Conservation (phyloP, 2,113 vertebrate species). For the Spilogale gracilis region DNA sequence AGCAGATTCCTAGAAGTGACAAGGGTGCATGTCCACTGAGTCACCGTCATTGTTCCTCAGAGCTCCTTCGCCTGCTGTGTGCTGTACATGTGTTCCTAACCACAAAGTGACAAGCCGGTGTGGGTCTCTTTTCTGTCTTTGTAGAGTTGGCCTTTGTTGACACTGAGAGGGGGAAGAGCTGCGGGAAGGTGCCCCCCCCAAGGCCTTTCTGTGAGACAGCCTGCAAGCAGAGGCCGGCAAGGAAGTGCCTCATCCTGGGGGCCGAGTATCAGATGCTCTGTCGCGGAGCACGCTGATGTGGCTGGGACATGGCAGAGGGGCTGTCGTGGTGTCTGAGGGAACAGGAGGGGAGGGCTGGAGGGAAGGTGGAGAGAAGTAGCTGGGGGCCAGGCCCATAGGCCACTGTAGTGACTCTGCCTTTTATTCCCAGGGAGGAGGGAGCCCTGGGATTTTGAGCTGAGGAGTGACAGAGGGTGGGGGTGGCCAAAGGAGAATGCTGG, state of each 20-base stretch:
- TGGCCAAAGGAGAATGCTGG: background rate
- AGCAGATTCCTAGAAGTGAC: constrained; percentile 65
- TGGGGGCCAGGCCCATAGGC: background rate
- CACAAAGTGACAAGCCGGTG: background rate
- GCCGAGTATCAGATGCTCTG: background rate
- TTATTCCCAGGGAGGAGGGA: background rate
- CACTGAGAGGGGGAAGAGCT: too few relatives aligned
- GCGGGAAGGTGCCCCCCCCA: background rate
- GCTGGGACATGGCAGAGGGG: background rate
- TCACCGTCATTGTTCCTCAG: background rate
- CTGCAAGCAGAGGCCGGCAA: accelerated
- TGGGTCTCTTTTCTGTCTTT: background rate
- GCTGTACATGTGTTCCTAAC: background rate
- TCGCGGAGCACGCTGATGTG: background rate
- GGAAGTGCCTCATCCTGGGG: background rate
- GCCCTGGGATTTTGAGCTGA: background rate
- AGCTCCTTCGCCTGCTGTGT: background rate
- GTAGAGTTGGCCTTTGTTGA: background rate
- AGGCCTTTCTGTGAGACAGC: background rate
- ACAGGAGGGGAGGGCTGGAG: too few relatives aligned
- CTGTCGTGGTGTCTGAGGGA: background rate
- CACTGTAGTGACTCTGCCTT: background rate
- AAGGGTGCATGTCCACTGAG: background rate
- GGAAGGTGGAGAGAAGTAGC: background rate
- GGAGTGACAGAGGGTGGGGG: too few relatives aligned